Base-by-base conservation (phyloP, 2,888 invertebrate genomes). In the Drosophila anomalipes region DNA sequence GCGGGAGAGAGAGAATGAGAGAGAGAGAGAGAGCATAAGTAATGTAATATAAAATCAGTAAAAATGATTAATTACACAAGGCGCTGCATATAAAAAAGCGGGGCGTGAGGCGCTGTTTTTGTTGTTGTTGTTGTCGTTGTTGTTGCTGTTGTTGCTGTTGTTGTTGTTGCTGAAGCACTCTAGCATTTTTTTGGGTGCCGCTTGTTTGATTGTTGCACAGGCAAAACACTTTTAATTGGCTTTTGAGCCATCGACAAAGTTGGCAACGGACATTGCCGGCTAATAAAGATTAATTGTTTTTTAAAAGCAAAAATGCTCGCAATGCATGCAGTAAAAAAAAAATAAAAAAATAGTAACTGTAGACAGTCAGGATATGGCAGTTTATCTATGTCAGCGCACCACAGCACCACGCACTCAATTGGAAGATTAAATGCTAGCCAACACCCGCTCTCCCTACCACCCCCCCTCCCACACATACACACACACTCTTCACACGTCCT, bases 201-300 rank as follows among this genome's bases (percentile, higher is more conserved):
- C 41, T 69, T 66, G 70, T 65, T 66, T 80, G 89, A 88, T 86
- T 89, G 86, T 75, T 81, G 82, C 81, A 73, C 73, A 79, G 74
- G 81, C 69, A 86, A 83, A 83, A 85, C 79, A 82, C 81, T 80
- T 88, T 88, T 88, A 88, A 88, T 88, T 88, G 89, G 88, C 86
- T 88, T 88, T 87, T 78, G 83, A 83, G 84, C 82, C 88, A 86
- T 80, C 85, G 82, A 83, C 81, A 79, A 71, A 78, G 78, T 77
- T 78, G 70, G 67, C 74, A 77, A 70, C 53, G 47, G 54, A 53
- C 54, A 30, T 49, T 58, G 66, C 28, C 51, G 49, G 30, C 78
- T 88, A 88, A 88, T 88, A 87, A 88, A 88, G 88, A 88, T 88
- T 89, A 88, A 88, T 88, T 88, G 88, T 86, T 87, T 87, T 89